Evolutionary conservation across 1,140 invertebrate species (phyloP).

Genomic region (Octopus sinensis): DNA sequence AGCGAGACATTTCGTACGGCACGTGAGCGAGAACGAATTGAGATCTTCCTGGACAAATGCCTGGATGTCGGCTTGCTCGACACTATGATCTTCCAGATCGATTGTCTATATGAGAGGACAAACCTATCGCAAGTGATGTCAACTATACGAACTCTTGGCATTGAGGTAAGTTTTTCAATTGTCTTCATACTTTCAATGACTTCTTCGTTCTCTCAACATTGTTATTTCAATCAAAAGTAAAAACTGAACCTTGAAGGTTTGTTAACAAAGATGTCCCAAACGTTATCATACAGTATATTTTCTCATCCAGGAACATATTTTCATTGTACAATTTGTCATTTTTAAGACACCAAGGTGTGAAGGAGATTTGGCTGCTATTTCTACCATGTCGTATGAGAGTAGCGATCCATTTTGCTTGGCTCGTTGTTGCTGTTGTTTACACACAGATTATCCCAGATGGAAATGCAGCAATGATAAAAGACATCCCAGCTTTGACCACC

Average conservation of each 20-base stretch:
- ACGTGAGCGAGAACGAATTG: constrained; percentile 34
- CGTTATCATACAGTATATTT: neutral
- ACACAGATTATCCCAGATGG: too few species aligned
- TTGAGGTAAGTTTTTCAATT: constrained; percentile 35
- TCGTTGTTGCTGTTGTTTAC: too few species aligned
- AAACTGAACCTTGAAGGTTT: neutral
- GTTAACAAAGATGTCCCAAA: neutral
- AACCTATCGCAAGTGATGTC: constrained; percentile 44
- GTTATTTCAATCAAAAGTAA: neutral
- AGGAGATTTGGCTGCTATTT: too few species aligned
- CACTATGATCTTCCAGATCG: constrained; percentile 43
- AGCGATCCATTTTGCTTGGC: too few species aligned
- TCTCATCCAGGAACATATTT: neutral
- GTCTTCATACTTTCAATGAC: neutral
- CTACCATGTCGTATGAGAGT: too few species aligned
- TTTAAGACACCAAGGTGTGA: neutral
- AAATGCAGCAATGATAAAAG: too few species aligned
- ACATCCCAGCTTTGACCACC: too few species aligned
- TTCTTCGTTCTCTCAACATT: neutral
- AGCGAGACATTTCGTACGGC: constrained; percentile 37
- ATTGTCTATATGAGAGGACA: constrained; percentile 46
- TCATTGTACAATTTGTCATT: neutral
- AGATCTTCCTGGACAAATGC: constrained; percentile 6
- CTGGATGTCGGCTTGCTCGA: constrained; percentile 40
- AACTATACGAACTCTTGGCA: constrained; percentile 43